A percentile compares a stretch with the other conserved stretches of the same genome.
phyloP scores from a whole-genome alignment of 2,797 vertebrate genomes.

The Scolopax rusticola region DNA sequence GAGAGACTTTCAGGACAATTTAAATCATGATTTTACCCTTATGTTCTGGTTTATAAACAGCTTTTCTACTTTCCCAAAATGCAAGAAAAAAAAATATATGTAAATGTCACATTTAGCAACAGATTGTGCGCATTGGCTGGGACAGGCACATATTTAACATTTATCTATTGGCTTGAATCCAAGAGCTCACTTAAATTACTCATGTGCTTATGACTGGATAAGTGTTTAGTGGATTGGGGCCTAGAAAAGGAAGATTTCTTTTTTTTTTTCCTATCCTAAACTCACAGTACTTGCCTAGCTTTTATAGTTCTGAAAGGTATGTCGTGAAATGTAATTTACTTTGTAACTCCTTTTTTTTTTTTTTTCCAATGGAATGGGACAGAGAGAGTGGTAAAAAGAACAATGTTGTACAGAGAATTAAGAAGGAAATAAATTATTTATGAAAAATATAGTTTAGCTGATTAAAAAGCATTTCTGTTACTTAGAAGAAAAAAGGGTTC shows the following conservation, averaged over 20 bases:
- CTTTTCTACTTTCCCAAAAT: not conserved
- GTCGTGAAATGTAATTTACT: not conserved
- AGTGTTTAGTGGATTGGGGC: constrained; percentile 28
- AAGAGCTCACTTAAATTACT: constrained; percentile 33
- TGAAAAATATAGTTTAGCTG: not conserved
- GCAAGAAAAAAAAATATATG: not conserved
- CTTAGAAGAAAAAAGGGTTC: not conserved
- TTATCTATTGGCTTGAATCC: constrained; percentile 37
- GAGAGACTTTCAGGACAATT: not conserved
- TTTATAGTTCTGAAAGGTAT: not conserved
- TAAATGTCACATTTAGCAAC: constrained; percentile 63
- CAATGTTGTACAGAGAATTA: not conserved
- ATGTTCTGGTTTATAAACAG: constrained; percentile 43
- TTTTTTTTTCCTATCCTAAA: not conserved
- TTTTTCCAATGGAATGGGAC: not conserved
- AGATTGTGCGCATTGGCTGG: constrained; percentile 25
- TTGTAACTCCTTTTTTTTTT: not conserved
- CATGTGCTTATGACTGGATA: constrained; percentile 38
- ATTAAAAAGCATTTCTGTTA: not conserved
- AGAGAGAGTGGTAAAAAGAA: not conserved
- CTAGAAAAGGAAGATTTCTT: not conserved
- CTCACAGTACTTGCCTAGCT: not conserved
- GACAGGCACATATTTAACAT: constrained; percentile 24
- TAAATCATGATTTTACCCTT: not conserved
- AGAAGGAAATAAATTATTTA: not conserved